Conservation (phyloP, 92 coral and sea anemone genomes). For the Chrysogorgia sp. region DNA sequence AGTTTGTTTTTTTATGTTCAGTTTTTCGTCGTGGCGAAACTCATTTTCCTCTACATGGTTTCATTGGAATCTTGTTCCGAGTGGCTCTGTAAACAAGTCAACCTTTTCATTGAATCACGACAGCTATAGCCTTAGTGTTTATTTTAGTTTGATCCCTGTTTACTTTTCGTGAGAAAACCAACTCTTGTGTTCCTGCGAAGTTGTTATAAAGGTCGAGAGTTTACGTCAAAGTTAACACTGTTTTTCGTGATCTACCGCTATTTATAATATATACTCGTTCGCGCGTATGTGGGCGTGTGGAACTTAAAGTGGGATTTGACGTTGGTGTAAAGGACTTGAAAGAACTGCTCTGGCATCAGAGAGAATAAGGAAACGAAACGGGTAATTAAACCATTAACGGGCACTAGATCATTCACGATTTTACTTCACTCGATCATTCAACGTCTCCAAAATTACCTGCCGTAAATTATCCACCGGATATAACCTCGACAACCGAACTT, state of each 20-base stretch:
- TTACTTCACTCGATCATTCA: neutral
- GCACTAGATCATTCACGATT: neutral
- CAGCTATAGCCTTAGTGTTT: neutral
- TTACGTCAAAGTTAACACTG: no score
- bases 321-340: neutral
- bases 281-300: no score
- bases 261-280: no score
- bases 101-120: neutral
- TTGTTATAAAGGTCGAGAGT: no score
- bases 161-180: neutral
- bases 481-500: no score
- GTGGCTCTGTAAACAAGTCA: neutral
- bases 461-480: slow-evolving; percentile 3
- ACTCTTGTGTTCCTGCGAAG: neutral
- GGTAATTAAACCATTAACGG: slow-evolving; percentile 6
- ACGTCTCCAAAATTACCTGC: slow-evolving; percentile 8
- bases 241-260: no score
- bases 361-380: neutral
- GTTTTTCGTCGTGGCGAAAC: neutral
- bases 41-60: neutral
- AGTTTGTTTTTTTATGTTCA: neutral
- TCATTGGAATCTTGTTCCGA: slow-evolving; percentile 4
- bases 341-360: neutral
- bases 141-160: neutral
- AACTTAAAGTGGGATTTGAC: neutral